These are phyloP conservation scores for Pteropus alecto DNA, from an alignment of 2,113 vertebrate genomes.

Conservation along the genomic window DNA sequence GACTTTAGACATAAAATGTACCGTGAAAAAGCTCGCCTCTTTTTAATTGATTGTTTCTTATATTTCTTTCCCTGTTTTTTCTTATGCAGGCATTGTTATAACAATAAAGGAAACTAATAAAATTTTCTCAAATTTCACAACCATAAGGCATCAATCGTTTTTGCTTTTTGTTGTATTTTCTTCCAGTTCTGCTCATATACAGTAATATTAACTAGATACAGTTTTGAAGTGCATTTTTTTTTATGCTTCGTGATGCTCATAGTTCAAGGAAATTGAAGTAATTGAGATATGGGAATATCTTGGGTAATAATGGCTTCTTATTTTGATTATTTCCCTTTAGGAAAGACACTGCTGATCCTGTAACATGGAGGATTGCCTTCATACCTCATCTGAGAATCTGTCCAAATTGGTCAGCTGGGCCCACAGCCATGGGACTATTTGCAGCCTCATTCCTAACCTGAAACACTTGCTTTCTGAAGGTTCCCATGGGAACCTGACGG, in stretches of 20 bases:
- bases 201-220: neutral
- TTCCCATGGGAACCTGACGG: conserved; percentile 87
- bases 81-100: conserved; percentile 8
- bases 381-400: conserved; percentile 91
- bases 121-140: neutral
- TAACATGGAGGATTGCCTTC: conserved; percentile 92
- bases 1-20: conserved; percentile 1
- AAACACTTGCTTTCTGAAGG: conserved; percentile 90
- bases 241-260: neutral
- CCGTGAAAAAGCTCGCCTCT: neutral
- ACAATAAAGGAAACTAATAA: conserved; percentile 13
- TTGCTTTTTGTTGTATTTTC: neutral
- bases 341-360: conserved; percentile 70
- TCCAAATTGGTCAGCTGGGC: conserved; percentile 95
- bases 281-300: conserved; percentile 13
- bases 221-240: conserved; percentile 13
- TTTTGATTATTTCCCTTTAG: conserved; percentile 69
- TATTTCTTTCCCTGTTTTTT: neutral
- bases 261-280: conserved; percentile 33
- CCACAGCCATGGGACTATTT: conserved; percentile 95
- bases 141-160: neutral
- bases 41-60: neutral
- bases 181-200: neutral
- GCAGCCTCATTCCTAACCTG: conserved; percentile 92
- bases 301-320: conserved; percentile 53